These are phyloP conservation scores for Cepaea hortensis DNA, from an alignment of 2,888 invertebrate genomes.

Conservation along the genomic window DNA sequence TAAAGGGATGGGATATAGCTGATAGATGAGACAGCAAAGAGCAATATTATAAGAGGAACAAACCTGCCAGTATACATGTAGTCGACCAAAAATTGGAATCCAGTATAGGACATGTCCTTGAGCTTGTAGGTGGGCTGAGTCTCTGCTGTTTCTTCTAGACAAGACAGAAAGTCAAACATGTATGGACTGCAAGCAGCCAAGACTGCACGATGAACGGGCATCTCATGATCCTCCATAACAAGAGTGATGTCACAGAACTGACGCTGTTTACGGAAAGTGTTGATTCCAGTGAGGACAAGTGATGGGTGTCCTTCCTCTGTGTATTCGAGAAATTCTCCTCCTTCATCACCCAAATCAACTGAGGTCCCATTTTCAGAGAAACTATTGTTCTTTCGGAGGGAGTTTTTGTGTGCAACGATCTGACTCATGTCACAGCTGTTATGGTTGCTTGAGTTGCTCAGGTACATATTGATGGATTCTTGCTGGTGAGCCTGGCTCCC, in stretches of 20 bases:
- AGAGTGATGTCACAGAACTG: conserved; percentile 91
- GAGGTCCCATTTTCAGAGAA: neutral
- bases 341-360: conserved; percentile 79
- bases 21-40: neutral
- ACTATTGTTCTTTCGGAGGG: neutral
- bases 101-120: conserved; percentile 81
- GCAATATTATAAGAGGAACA: neutral
- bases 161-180: conserved; percentile 84
- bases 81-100: conserved; percentile 86
- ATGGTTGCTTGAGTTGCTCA: neutral
- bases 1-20: too few species aligned
- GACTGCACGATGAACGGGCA: conserved; percentile 86
- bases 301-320: conserved; percentile 65
- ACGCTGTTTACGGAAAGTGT: conserved; percentile 87
- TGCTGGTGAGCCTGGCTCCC: conserved; percentile 26
- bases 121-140: conserved; percentile 79
- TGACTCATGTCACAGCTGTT: conserved; percentile 20
- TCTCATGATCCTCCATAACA: conserved; percentile 82
- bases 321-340: conserved; percentile 57
- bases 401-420: neutral
- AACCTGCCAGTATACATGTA: conserved; percentile 84
- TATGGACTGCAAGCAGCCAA: conserved; percentile 87
- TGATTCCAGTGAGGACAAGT: conserved; percentile 82
- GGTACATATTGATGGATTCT: conserved; percentile 31
- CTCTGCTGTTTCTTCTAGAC: conserved; percentile 76